phyloP scores from a whole-genome alignment of 1,140 invertebrate species.

The Drosophila burlai region DNA sequence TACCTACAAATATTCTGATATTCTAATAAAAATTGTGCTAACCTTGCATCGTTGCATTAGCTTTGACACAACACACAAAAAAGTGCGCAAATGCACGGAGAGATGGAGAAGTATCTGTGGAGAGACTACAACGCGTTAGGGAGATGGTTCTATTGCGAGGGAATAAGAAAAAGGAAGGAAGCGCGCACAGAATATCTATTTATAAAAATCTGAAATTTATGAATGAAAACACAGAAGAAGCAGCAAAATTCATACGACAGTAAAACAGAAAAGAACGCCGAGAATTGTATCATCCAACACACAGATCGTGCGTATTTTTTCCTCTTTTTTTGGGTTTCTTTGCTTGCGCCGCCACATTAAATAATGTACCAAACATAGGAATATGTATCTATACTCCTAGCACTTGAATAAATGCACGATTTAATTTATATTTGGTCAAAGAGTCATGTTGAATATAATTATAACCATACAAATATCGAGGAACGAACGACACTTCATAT shows the following conservation, averaged over 20 bases:
- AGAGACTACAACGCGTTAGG: background rate
- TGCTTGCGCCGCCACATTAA: conserved; percentile 7
- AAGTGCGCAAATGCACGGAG: background rate
- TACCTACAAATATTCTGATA: conserved; percentile 1
- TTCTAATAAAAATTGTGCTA: conserved; percentile 3
- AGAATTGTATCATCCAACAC: conserved; percentile 9
- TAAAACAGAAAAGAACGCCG: conserved; percentile 6
- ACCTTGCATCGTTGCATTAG: conserved; percentile 7
- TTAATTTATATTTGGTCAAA: background rate
- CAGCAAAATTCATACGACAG: conserved; percentile 9
- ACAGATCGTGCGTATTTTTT: conserved; percentile 7
- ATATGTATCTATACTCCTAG: conserved; percentile 3
- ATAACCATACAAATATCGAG: background rate
- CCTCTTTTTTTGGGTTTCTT: background rate
- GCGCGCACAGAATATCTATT: conserved; percentile 5
- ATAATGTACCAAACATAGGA: conserved; percentile 2
- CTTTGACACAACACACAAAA: conserved; percentile 9
- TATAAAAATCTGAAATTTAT: conserved; percentile 12
- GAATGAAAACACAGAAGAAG: conserved; percentile 15
- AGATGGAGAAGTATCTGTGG: background rate
- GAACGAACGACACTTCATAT: background rate
- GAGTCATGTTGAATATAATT: background rate
- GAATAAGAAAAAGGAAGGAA: conserved; percentile 14
- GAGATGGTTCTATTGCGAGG: conserved; percentile 8
- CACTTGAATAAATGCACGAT: background rate